Conservation (phyloP, 1,140 invertebrate genomes). For the fruit fly (Drosophila melanogaster) region Release_6_plus_ISO1_MT NT_033777.3:29179001-29179500, state of each 20-base stretch:
- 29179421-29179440: neutral
- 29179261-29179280: constrained; percentile 81
- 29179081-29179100: neutral
- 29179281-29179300: constrained; percentile 58
- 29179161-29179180: constrained; percentile 19
- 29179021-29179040: constrained; percentile 74
- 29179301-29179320: constrained; percentile 47
- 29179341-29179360: neutral
- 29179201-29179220: constrained; percentile 79
- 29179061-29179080: constrained; percentile 4
- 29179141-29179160: constrained; percentile 16
- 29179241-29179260: constrained; percentile 48
- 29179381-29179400: constrained; percentile 69
- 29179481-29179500: constrained; percentile 77
- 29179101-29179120: neutral
- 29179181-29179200: constrained; percentile 58
- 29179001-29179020: constrained; percentile 73
- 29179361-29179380: constrained; percentile 52
- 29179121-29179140: constrained; percentile 4
- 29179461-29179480: constrained; percentile 45
- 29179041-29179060: constrained; percentile 33
- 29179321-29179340: constrained; percentile 72
- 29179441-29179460: constrained; percentile 8
- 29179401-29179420: constrained; percentile 65
- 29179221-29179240: constrained; percentile 48